phyloP scores from a whole-genome alignment of 2,888 invertebrate genomes.

The Torymus texanus region DNA sequence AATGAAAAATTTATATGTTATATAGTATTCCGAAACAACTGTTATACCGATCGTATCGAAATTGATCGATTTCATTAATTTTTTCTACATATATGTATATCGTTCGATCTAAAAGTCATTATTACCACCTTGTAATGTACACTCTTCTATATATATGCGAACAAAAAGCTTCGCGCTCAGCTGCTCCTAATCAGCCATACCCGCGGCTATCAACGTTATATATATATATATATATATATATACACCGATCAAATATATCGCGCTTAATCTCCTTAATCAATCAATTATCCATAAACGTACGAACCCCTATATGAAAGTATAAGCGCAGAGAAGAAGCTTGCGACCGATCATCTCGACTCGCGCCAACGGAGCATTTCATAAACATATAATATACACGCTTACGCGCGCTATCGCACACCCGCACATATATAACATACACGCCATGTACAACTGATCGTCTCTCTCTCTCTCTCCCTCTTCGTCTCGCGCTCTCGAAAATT shows the following conservation, averaged over 20 bases:
- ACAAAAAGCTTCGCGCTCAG: no score
- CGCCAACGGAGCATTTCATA: constrained; percentile 30
- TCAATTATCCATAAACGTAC: not conserved
- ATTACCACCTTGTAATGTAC: no score
- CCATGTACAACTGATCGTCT: no score
- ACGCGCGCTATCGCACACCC: constrained; percentile 62
- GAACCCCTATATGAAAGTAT: not conserved
- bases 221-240: no score
- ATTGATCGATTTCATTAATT: no score
- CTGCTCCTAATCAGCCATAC: no score
- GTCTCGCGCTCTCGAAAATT: constrained; percentile 47
- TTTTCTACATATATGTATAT: no score
- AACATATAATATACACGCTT: constrained; percentile 23
- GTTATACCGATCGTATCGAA: no score
- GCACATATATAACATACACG: constrained; percentile 37
- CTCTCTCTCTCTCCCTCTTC: not conserved
- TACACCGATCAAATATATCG: not conserved
- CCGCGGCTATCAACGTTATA: not conserved
- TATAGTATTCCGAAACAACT: no score
- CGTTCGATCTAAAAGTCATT: no score
- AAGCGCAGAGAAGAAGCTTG: not conserved
- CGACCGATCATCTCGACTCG: not conserved
- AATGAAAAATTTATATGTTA: no score
- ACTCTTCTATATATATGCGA: no score
- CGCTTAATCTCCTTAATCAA: constrained; percentile 16